Evolutionary conservation across 1,140 invertebrate genomes (phyloP), one percentile per base, ranked within the genome.

Genomic region (Drosophila virilis): DNA sequence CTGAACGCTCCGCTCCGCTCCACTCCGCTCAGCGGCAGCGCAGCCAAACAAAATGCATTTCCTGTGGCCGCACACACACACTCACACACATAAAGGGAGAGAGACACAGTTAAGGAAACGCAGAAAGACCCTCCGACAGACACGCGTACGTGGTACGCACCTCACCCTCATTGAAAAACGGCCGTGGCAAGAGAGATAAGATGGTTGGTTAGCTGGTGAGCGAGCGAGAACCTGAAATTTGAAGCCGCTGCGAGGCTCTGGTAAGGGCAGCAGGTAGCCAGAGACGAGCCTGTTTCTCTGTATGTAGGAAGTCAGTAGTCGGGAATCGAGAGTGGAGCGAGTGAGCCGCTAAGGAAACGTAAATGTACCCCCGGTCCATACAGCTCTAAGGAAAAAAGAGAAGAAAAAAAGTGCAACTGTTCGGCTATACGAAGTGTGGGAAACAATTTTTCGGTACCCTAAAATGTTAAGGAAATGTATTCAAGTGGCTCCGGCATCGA

Each of bases 381-480:
- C 5, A 40, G n/a, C 33, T 13, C 62, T 45, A 28, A 37, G 8
- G 15, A n/a, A 17, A 32, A 32, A 28, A 10, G 32, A 15, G 8
- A 8, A 32, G 32, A 51, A 59, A 72, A 71, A 84, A 90, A 90
- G 65, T 90, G 85, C 85, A 84, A 88, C 84, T 89, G 84, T 79
- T 75, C 79, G 66, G 52, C 42, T 12, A 57, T 76, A 48, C 73
- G 54, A 80, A 91, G 90, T 91, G 90, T 91, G 90, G 90, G 90
- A 91, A 91, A 90, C 91, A 86, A 88, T 91, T 84, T 88, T 91
- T 89, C 73, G 77, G 71, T 83, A 74, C 68, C 78, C 73, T 74
- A 57, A 91, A 91, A 91, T 79, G 77, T 83, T 78, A 81, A 82
- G 88, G 89, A 91, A 91, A 91, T 78, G 74, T 82, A 90, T 91